Evolutionary conservation across 2,888 invertebrate species (phyloP).

Genomic region (Ellobium chinense): DNA sequence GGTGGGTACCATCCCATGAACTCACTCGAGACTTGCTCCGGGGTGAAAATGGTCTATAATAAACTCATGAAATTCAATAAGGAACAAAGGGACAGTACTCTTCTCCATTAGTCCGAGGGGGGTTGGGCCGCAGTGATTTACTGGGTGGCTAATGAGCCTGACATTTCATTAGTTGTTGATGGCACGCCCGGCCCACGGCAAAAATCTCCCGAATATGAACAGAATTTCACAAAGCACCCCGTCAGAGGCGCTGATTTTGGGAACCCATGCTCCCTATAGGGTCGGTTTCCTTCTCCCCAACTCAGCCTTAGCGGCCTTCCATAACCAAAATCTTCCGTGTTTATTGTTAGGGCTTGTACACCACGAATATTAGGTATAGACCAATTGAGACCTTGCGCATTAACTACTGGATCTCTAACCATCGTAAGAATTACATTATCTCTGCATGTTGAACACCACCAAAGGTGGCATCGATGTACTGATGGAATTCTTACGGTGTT

Average conservation of each 20-base stretch:
- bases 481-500: no score
- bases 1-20: no score
- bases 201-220: constrained; percentile 24
- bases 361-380: no score
- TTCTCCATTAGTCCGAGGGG: constrained; percentile 30
- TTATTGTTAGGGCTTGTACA: no score
- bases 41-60: constrained; percentile 33
- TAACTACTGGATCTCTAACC: no score
- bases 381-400: no score
- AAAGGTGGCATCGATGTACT: no score
- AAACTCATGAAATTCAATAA: constrained; percentile 41
- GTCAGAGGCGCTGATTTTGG: no score
- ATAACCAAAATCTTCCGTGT: no score
- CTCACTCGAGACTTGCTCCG: constrained; percentile 12
- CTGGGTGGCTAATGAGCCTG: constrained; percentile 38
- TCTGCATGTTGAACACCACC: no score
- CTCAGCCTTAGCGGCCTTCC: not conserved
- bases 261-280: no score
- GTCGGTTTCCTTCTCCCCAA: not conserved
- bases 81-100: constrained; percentile 35
- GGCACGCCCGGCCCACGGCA: constrained; percentile 21
- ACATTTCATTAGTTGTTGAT: constrained; percentile 46
- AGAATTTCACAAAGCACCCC: constrained; percentile 6
- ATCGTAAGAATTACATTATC: no score
- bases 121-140: constrained; percentile 31